phyloP scores from a whole-genome alignment of 2,888 invertebrate genomes.

The Melinopterus prodromus region DNA sequence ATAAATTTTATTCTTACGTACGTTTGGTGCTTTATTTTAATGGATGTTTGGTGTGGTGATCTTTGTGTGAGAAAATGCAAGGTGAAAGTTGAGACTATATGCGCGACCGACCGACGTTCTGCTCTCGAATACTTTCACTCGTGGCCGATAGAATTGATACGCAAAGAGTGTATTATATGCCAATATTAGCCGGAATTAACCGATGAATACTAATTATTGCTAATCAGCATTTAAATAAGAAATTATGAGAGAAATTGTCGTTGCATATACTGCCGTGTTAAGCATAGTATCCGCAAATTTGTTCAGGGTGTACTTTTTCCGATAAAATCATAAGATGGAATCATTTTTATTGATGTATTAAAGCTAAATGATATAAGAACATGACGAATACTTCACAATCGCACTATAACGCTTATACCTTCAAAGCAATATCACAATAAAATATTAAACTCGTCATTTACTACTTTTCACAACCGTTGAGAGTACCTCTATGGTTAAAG shows the following conservation, averaged over 20 bases:
- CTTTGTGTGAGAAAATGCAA: constrained; percentile 6
- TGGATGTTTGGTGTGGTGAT: neutral
- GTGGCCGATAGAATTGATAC: neutral
- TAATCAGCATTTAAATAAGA: neutral
- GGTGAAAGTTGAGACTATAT: constrained; percentile 37
- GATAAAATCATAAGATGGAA: too few relatives aligned
- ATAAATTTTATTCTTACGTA: neutral
- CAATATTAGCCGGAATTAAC: neutral
- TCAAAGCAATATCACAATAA: too few relatives aligned
- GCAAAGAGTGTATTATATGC: neutral
- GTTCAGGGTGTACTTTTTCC: too few relatives aligned
- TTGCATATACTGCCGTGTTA: neutral
- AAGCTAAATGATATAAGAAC: too few relatives aligned
- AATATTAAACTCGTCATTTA: too few relatives aligned
- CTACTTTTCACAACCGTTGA: too few relatives aligned
- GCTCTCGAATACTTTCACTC: neutral
- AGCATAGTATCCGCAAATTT: neutral
- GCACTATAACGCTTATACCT: too few relatives aligned
- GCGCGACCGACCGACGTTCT: neutral
- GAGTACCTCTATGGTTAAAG: too few relatives aligned
- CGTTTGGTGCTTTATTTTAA: neutral
- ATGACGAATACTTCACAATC: too few relatives aligned
- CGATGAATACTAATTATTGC: constrained; percentile 4
- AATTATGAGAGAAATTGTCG: neutral
- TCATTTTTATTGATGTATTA: too few relatives aligned